phyloP scores from a whole-genome alignment of 2,797 vertebrate species.

The Acipenser transmontanus region DNA sequence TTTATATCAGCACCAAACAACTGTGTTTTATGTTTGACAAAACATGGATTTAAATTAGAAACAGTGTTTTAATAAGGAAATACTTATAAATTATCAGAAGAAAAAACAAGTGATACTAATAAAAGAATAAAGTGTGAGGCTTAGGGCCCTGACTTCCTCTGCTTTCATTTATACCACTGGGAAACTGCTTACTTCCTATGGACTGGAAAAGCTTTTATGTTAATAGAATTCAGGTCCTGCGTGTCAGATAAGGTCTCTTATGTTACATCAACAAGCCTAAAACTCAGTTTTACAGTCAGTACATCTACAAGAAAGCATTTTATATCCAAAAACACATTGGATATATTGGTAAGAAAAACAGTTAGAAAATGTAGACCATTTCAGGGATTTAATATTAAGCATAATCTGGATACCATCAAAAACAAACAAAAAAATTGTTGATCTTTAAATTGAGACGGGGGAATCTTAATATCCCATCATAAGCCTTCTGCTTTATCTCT shows the following conservation, averaged over 20 bases:
- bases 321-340: no score
- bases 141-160: neutral
- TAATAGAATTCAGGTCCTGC: neutral
- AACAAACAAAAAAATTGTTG: no score
- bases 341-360: no score
- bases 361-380: no score
- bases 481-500: no score
- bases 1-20: neutral
- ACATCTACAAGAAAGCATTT: no score
- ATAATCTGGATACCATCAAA: no score
- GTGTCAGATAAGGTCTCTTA: neutral
- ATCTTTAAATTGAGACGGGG: no score
- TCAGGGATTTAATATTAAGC: no score
- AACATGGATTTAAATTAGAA: neutral
- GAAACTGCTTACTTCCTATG: neutral
- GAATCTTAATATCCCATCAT: no score
- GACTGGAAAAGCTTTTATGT: neutral
- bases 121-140: neutral
- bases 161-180: neutral
- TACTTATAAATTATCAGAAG: neutral
- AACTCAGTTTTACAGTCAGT: no score
- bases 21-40: neutral
- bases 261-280: neutral
- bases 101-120: neutral
- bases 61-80: slow-evolving; percentile 4